These are phyloP conservation scores for Melanogrammus aeglefinus DNA, from an alignment of 2,797 vertebrate genomes.

Conservation along the genomic window DNA sequence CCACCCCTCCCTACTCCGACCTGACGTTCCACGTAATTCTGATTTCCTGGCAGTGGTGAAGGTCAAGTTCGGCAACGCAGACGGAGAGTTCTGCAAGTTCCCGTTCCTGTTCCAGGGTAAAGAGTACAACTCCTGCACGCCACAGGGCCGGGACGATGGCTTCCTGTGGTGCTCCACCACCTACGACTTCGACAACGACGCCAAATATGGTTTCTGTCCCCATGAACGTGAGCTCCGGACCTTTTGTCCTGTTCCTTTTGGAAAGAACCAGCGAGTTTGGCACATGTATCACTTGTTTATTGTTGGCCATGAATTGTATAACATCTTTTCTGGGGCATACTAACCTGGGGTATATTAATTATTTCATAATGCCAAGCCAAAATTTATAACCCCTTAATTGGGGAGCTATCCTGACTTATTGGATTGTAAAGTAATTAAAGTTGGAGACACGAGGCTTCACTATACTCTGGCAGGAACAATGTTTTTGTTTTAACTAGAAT, in stretches of 20 bases:
- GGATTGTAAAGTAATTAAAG: background rate
- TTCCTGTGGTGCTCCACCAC: slow-evolving; percentile 97
- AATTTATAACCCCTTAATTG: background rate
- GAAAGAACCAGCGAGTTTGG: background rate
- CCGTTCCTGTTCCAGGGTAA: slow-evolving; percentile 92
- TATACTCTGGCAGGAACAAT: background rate
- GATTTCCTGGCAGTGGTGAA: slow-evolving; percentile 83
- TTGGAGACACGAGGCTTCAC: background rate
- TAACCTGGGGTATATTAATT: background rate
- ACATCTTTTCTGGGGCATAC: background rate
- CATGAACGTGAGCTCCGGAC: slow-evolving; percentile 87
- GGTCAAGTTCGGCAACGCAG: slow-evolving; percentile 93
- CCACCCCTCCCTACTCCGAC: too few relatives aligned
- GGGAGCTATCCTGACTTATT: background rate
- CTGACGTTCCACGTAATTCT: background rate
- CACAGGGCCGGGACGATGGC: slow-evolving; percentile 88
- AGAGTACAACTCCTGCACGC: slow-evolving; percentile 90
- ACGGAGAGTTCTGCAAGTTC: slow-evolving; percentile 96
- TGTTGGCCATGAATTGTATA: background rate
- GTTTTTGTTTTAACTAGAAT: background rate
- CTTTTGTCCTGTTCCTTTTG: background rate
- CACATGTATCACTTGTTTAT: background rate
- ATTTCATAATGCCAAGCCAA: background rate
- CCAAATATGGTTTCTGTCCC: slow-evolving; percentile 97
- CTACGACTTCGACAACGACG: slow-evolving; percentile 90